Evolutionary conservation across 2,888 invertebrate species (phyloP), one percentile per base, ranked within the genome.

Genomic region (Sesia apiformis): DNA sequence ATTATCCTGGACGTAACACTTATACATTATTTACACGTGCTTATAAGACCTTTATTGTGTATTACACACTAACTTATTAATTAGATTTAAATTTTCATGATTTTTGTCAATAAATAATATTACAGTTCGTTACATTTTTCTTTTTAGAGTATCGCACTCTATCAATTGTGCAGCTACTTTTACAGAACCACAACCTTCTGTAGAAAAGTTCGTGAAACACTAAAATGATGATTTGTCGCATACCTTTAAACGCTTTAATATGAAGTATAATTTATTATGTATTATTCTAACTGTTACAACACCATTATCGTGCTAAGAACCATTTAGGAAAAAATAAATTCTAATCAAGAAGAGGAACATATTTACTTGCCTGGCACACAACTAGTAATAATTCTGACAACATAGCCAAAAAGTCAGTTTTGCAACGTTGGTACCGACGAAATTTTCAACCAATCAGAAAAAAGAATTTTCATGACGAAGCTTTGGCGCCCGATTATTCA

Each of bases 361-460:
- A 84, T 85, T 87, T 86, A 86, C 85, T 74, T 81, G 83, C 78
- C 78, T 73, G 80, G 82, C 66, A 84, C 58, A 58, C 81, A 84
- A 87, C 86, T 87, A 84, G 84, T 82, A 84, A 80, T 81, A 79
- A 76, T 81, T 80, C 77, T 84, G 87, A 83, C 88, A 88, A 88
- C 87, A 78, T 87, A 78, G 78, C 80, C 78, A 81, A 84, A 54
- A 81, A 70, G 67, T 68, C 63, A 53, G 55, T 60, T 63, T 72
- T 72, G 58, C 76, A 74, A 77, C 49, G 86, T 88, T 89, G 88
- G 88, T 76, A 84, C 70, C 63, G 55, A 69, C 71, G 61, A 77
- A 78, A 71, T 68, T 69, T 64, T 70, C 39, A 60, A 61, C 88
- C 87, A 88, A 89, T 88, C 66, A 67, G 56, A 59, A 55, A 39